phyloP scores from a whole-genome alignment of 1,140 invertebrate genomes.

The Luehdorfia chinensis region DNA sequence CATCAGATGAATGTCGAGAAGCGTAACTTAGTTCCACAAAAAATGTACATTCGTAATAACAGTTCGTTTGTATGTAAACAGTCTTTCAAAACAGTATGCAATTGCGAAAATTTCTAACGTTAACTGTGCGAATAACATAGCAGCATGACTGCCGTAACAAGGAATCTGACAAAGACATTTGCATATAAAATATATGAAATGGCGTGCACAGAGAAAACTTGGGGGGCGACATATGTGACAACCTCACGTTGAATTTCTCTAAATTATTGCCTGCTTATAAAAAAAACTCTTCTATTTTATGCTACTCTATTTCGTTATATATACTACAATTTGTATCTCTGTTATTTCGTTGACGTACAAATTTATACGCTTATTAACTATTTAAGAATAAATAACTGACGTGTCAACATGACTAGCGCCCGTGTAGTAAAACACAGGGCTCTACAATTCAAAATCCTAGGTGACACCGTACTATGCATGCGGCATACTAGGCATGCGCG shows the following conservation, averaged over 20 bases:
- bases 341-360: background rate
- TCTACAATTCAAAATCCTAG: too few relatives aligned
- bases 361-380: too few relatives aligned
- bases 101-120: background rate
- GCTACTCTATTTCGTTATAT: too few relatives aligned
- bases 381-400: too few relatives aligned
- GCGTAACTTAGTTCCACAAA: too few relatives aligned
- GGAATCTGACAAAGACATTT: conserved; percentile 15
- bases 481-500: too few relatives aligned
- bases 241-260: conserved; percentile 6
- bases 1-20: too few relatives aligned
- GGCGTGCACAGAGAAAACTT: conserved; percentile 3
- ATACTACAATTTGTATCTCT: background rate
- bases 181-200: conserved; percentile 14
- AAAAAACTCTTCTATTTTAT: too few relatives aligned
- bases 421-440: too few relatives aligned
- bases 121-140: conserved; percentile 6
- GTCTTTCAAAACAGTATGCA: background rate
- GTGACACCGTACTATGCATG: too few relatives aligned
- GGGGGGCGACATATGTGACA: conserved; percentile 1
- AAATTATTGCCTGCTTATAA: conserved; percentile 9
- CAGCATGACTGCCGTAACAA: conserved; percentile 6
- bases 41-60: too few relatives aligned
- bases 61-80: background rate
- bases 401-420: too few relatives aligned